These are phyloP conservation scores for Galaxea fascicularis DNA, from an alignment of 92 coral and sea anemone species.

Conservation along the genomic window DNA sequence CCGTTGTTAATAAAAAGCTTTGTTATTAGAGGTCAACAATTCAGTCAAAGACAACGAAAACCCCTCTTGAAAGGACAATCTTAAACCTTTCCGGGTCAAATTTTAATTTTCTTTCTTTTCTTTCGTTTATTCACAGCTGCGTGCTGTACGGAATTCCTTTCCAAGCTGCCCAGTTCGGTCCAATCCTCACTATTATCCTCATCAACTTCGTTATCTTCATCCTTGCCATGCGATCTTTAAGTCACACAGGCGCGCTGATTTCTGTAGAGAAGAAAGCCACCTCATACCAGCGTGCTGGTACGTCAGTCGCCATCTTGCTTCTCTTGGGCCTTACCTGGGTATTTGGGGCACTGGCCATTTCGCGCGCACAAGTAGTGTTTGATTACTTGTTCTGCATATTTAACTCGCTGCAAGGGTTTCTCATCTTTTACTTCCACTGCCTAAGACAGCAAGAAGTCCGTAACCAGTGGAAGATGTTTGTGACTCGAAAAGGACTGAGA, in stretches of 20 bases:
- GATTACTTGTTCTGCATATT: conserved; percentile 94
- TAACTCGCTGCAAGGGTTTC: conserved; percentile 94
- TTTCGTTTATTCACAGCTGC: conserved; percentile 59
- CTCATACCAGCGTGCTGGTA: conserved; percentile 72
- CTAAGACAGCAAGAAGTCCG: conserved; percentile 87
- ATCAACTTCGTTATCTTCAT: conserved; percentile 71
- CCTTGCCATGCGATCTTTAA: conserved; percentile 71
- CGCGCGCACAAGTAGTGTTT: conserved; percentile 76
- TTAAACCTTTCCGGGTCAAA: too few relatives aligned
- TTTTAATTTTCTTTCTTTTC: too few relatives aligned
- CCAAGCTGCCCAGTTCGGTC: conserved; percentile 76
- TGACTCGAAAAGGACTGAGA: conserved; percentile 68
- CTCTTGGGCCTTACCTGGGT: conserved; percentile 92
- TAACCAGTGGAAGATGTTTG: conserved; percentile 77
- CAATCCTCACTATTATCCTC: conserved; percentile 64
- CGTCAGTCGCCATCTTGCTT: conserved; percentile 82
- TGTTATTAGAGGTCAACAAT: too few relatives aligned
- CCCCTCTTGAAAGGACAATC: too few relatives aligned
- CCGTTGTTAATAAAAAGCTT: too few relatives aligned
- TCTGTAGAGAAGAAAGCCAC: conserved; percentile 83
- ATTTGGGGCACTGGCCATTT: conserved; percentile 91
- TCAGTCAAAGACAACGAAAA: too few relatives aligned
- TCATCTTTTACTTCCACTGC: conserved; percentile 92
- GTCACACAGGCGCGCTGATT: conserved; percentile 76
- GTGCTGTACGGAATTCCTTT: conserved; percentile 74